Conservation (phyloP, 2,113 vertebrate species). For the Callithrix jacchus region DNA sequence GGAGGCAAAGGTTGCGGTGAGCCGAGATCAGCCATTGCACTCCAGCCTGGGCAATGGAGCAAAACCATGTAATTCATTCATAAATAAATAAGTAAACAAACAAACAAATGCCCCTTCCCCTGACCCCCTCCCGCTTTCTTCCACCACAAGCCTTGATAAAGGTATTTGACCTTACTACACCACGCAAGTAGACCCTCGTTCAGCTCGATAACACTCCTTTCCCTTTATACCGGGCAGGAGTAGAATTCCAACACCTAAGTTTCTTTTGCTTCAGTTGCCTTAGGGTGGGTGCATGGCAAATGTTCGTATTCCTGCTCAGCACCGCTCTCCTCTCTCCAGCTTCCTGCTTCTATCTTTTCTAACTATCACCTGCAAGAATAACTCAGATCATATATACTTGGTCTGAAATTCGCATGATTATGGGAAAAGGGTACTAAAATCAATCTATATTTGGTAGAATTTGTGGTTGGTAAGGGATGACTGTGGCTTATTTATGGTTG, state of each 20-base stretch:
- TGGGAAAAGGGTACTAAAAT: neutral
- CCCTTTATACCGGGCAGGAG: neutral
- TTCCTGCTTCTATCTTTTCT: neutral
- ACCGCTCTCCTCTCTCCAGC: neutral
- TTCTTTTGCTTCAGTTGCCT: neutral
- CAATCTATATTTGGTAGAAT: neutral
- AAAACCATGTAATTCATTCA: too few species aligned
- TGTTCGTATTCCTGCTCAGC: rapidly evolving
- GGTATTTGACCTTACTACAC: too few species aligned
- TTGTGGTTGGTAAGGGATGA: neutral
- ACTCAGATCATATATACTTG: neutral
- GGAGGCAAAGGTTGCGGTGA: too few species aligned
- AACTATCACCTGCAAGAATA: neutral
- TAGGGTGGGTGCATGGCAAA: neutral
- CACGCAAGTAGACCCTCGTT: too few species aligned
- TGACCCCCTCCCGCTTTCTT: too few species aligned
- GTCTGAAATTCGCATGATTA: neutral
- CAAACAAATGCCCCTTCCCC: too few species aligned
- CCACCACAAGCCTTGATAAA: too few species aligned
- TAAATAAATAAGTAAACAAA: too few species aligned
- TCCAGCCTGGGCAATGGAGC: too few species aligned
- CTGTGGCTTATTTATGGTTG: too few species aligned
- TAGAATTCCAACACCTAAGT: neutral
- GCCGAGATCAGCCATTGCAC: too few species aligned
- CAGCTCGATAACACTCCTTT: neutral